Evolutionary conservation across 2,113 vertebrate species (phyloP), one percentile per base, ranked within the genome.

Genomic region (Syrmaticus mikado): DNA sequence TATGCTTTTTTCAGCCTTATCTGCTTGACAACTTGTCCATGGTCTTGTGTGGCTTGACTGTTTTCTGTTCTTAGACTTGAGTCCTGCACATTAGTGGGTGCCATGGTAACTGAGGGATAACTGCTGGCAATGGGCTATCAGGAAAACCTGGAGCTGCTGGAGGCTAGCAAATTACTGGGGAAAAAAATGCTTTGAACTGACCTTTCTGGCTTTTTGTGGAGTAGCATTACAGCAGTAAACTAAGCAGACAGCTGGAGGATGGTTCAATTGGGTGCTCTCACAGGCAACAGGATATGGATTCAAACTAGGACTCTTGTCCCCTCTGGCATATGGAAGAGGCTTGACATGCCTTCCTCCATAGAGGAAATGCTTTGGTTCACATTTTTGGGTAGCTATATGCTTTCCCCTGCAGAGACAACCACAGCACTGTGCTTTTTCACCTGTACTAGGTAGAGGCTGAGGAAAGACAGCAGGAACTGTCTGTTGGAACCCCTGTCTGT

Each of bases 61-160:
- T 90, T 94, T 82, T 84, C 53, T 95, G 40, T 78, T 91, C 82
- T 72, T 94, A 85, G 46, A 57, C 52, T 89, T n/a, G 72, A 48
- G 78, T 84, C 90, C 64, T 61, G 75, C 87, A 87, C 20, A 38
- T 58, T 81, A 92, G 34, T 66, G 68, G 46, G 13, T 93, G 70
- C 90, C 90, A 94, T 70, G 48, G 88, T 89, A 91, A 92, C 89
- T 75, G 83, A 89, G 79, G 75, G 94, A 43, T 41, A 93, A 36
- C 67, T 58, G 43, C 41, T 46, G 0, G 0, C 38, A 77, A 50
- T 3, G 91, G 58, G 41, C 66, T 94, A 82, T 53, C 30, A 94
- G 95, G 88, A 93, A 79, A 85, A 32, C 1, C 6, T 40, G 34
- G 30, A 89, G 75, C 25, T 79, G 19, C 88, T 68, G 34, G 92